phyloP scores from a whole-genome alignment of 2,113 vertebrate genomes.

The Cyprinodon brontotheroides region DNA sequence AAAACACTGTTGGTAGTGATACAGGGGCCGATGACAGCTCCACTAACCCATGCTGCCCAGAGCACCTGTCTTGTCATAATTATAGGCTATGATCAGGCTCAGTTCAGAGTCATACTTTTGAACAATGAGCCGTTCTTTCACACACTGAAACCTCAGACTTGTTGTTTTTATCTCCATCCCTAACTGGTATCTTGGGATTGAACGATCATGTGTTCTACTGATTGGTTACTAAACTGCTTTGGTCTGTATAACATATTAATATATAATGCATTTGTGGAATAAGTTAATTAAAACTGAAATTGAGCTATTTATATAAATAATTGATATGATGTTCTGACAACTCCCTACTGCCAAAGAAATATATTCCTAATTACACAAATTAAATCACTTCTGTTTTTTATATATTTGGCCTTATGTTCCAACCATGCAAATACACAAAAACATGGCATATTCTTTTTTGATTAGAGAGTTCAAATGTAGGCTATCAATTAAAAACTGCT shows the following conservation, averaged over 20 bases:
- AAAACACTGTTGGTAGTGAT: conserved; percentile 67
- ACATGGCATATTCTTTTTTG: too few species aligned
- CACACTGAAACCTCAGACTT: background rate
- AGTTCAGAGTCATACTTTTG: conserved; percentile 4
- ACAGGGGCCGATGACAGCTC: conserved; percentile 43
- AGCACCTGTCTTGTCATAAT: conserved; percentile 60
- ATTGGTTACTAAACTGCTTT: background rate
- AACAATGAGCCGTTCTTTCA: conserved; percentile 18
- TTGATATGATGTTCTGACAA: background rate
- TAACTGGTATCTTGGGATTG: background rate
- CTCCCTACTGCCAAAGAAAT: background rate
- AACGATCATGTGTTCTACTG: background rate
- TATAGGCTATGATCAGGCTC: conserved; percentile 40
- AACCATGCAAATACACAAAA: background rate
- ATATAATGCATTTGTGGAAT: background rate
- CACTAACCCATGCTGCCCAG: conserved; percentile 44
- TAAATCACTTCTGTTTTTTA: background rate
- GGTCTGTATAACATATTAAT: background rate
- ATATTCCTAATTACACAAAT: background rate
- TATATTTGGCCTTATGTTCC: background rate
- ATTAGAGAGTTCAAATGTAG: too few species aligned
- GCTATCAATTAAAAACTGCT: too few species aligned
- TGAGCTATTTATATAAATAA: background rate
- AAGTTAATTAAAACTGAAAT: conserved; percentile 8
- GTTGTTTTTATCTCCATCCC: background rate